These are phyloP conservation scores for Agapetus fuscipes DNA, from an alignment of 2,888 invertebrate species.

Conservation along the genomic window DNA sequence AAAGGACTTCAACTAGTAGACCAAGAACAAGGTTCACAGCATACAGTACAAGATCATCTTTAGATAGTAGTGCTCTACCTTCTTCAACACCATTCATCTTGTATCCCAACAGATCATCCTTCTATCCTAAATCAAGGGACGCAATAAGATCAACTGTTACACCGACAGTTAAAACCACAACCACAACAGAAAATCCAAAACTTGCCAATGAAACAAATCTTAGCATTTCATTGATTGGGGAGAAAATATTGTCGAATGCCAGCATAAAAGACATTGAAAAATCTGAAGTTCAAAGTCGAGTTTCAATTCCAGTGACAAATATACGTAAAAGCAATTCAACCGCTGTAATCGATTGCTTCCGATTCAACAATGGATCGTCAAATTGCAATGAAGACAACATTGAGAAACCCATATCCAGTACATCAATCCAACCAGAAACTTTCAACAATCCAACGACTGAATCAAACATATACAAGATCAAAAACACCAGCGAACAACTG, in stretches of 20 bases:
- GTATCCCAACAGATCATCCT: constrained; percentile 10
- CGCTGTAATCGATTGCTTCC: too few species aligned
- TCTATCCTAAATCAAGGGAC: constrained; percentile 22
- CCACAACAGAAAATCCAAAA: constrained; percentile 24
- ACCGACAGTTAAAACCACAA: constrained; percentile 29
- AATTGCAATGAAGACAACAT: too few species aligned
- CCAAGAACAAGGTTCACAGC: constrained; percentile 11
- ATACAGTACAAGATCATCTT: constrained; percentile 1
- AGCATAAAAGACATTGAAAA: neutral
- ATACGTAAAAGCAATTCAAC: neutral
- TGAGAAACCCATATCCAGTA: too few species aligned
- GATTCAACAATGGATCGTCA: too few species aligned
- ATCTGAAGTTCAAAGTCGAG: neutral
- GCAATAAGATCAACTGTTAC: constrained; percentile 35
- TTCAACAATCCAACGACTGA: constrained; percentile 2
- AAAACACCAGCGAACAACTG: constrained; percentile 1
- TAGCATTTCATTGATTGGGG: neutral
- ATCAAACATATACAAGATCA: constrained; percentile 7
- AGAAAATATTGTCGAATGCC: neutral
- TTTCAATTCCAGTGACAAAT: neutral
- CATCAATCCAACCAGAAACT: too few species aligned
- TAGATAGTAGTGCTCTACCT: constrained; percentile 5
- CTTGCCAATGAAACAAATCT: neutral
- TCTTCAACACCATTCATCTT: constrained; percentile 12
- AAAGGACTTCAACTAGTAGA: constrained; percentile 8